Base-by-base conservation (phyloP, 2,888 invertebrate species). In the Aphidius colemani region DNA sequence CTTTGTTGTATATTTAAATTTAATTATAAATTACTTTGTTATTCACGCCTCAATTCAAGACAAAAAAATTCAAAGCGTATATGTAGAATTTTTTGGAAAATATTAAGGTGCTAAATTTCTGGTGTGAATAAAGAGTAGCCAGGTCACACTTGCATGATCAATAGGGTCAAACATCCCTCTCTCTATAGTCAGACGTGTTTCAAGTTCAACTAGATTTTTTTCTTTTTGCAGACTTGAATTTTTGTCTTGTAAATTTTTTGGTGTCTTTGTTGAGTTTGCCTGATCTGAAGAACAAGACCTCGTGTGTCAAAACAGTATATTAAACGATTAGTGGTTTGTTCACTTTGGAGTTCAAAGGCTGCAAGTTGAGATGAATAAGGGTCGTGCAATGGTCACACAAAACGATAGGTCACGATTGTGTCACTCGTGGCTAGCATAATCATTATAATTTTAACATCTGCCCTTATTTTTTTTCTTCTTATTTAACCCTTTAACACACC, bases 361-460 rank as follows among this genome's bases (percentile, higher is more conserved):
- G 11, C 13, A n/a, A 49, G 49, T 8, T 49, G 39, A 48, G 30
- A 30, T 58, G 45, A 39, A 8, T 43, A 7, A 9, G 8, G 4
- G 43, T n/a, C 56, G 6, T 53, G 11, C 7, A 53, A 18, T 6
- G 11, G 41, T 30, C 3, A 30, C 30, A 30, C 6, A 13, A 7
- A n/a, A 39, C 46, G 39, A 7, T 43, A 63, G 69, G 67, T 69
- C 67, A 66, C 59, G 66, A 69, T 64, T 66, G 59, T 65, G 48
- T 30, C 59, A 61, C 63, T 63, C 66, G 65, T 65, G 65, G 58
- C 61, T 59, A 44, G 64, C 48, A 64, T 66, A 62, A 64, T 48
- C 44, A 51, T 41, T 43, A 51, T 41, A 48, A 58, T 63, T 56
- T 57, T 64, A 64, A 59, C 62, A 64, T 55, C 56, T 62, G 59